Conservation (phyloP, 2,888 invertebrate species). For the Prenolepis imparis region DNA sequence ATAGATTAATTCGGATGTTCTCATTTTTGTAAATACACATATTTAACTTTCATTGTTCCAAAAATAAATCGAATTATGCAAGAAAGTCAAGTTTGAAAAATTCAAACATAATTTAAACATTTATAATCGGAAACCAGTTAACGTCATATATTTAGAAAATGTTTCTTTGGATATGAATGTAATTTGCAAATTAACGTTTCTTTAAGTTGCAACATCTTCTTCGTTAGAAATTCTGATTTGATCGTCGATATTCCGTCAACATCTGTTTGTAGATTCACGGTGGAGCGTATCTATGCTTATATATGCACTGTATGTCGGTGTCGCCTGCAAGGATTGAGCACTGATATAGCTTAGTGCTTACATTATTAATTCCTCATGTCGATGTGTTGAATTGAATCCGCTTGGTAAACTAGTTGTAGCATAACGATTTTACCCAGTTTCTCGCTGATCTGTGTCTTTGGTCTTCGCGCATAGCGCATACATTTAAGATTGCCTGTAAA, state of each 20-base stretch:
- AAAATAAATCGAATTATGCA: neutral
- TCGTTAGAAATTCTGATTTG: slow-evolving; percentile 47
- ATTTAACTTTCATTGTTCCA: neutral
- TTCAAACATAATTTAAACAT: neutral
- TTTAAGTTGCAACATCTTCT: slow-evolving; percentile 20
- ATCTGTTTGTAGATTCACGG: slow-evolving; percentile 69
- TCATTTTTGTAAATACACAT: neutral
- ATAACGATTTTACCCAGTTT: slow-evolving; percentile 57
- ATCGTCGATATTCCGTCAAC: slow-evolving; percentile 61
- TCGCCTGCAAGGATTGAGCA: slow-evolving; percentile 62
- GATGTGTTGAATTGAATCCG: slow-evolving; percentile 61
- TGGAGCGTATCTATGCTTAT: slow-evolving; percentile 59
- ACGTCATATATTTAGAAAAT: neutral
- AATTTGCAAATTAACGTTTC: slow-evolving; percentile 10
- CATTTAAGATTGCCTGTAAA: slow-evolving; percentile 28
- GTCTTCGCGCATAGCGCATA: slow-evolving; percentile 54
- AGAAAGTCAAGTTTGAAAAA: neutral
- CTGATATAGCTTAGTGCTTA: slow-evolving; percentile 67
- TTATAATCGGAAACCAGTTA: neutral
- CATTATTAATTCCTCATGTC: slow-evolving; percentile 71
- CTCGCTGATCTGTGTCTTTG: slow-evolving; percentile 50
- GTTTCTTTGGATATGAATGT: neutral
- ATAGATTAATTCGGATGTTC: neutral
- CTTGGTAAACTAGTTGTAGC: slow-evolving; percentile 30
- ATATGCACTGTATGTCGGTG: slow-evolving; percentile 58